phyloP scores from a whole-genome alignment of 2,888 invertebrate species.

The Venusia cambrica region DNA sequence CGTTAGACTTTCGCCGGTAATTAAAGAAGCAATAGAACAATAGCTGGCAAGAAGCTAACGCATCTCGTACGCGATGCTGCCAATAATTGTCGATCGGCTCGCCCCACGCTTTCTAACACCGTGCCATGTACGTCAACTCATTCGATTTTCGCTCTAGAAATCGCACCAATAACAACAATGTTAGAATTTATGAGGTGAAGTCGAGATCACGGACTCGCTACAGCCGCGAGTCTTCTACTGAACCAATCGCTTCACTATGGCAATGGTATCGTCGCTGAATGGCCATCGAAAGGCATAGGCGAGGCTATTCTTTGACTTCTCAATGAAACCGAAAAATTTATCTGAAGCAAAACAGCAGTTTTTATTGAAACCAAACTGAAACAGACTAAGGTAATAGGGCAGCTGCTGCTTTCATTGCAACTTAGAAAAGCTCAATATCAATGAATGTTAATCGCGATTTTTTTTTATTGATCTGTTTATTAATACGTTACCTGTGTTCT shows the following conservation, averaged over 20 bases:
- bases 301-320: no score
- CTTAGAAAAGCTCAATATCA: no score
- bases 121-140: slow-evolving; percentile 51
- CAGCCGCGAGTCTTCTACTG: slow-evolving; percentile 1
- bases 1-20: slow-evolving; percentile 77
- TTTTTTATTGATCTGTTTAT: no score
- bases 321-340: no score
- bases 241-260: neutral
- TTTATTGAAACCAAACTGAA: no score
- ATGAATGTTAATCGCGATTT: no score
- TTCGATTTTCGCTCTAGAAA: slow-evolving; percentile 47
- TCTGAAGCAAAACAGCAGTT: no score
- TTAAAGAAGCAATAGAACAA: slow-evolving; percentile 74
- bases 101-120: slow-evolving; percentile 72
- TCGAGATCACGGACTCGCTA: slow-evolving; percentile 35
- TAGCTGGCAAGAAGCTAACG: slow-evolving; percentile 63
- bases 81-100: slow-evolving; percentile 73
- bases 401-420: no score
- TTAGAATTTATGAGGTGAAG: slow-evolving; percentile 26
- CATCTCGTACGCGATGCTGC: slow-evolving; percentile 65
- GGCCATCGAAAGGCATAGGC: no score
- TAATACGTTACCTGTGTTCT: slow-evolving; percentile 2
- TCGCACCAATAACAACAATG: slow-evolving; percentile 32
- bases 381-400: no score
- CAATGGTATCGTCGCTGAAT: neutral